Base-by-base conservation (phyloP, 2,113 vertebrate species). In the Phrynocephalus versicolor region DNA sequence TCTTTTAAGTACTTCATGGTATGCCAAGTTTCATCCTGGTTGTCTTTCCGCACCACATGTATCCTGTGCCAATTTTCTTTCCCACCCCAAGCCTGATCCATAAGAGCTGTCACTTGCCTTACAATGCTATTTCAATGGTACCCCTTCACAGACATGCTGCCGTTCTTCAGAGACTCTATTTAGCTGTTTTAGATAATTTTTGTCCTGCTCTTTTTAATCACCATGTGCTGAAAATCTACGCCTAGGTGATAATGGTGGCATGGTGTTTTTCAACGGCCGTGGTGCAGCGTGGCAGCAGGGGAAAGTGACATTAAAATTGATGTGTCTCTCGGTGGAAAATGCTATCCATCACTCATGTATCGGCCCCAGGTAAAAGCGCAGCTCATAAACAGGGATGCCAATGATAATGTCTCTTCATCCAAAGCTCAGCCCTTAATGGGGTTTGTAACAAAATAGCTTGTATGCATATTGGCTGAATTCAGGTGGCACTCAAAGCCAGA, bases 111-210 rank as follows among this genome's bases (percentile, higher is more conserved):
- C 85, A 55, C 81, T 64, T 83, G 10, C 58, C 27, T 82, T 82
- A 77, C 85, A 73, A 79, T 65, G 70, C 35, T 65, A 81, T 41
- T 80, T 82, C 89, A 81, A 86, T 35, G 88, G 79, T 86, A 90
- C 51, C 58, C 70, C 27, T 79, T 82, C 78, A 76, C 82, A 87
- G 55, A 62, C 57, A 37, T 27, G 6, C 55, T 0, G 69, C 21
- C 81, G 35, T 64, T 67, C 82, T 87, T 87, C 91, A 60, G 71
- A 92, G 86, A 72, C 35, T 23, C 27, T 1, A 19, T 85, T 90
- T 91, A 67, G 79, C 55, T 90, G 21, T 0, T 78, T 89, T 57
- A 70, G 78, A 83, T n/a, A n/a, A n/a, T 1, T 1, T 76, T 75
- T 67, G 81, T 80, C 41, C 71, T 1, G 14, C 45, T 90, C 37